A percentile compares a stretch with the other conserved stretches of the same genome.
Conservation (phyloP, 1,140 invertebrate species). For the Apis cerana region DNA sequence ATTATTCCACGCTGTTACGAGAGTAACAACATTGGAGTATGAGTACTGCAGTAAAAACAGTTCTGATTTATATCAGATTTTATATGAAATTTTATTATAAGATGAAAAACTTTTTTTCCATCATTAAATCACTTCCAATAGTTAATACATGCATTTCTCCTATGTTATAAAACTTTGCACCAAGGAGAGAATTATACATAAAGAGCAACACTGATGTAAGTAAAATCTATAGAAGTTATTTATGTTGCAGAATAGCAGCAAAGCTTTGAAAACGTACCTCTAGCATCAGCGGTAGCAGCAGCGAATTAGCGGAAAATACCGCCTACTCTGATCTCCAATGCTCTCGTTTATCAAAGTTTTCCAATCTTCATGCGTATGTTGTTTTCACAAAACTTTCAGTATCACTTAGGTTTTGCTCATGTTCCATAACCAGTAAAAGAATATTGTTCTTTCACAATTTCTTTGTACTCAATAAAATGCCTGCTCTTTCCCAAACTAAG, state of each 20-base stretch:
- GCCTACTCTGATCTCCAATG: conserved; percentile 74
- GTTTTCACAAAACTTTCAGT: conserved; percentile 70
- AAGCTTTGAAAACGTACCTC: conserved; percentile 80
- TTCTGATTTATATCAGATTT: conserved; percentile 22
- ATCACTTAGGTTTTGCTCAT: conserved; percentile 60
- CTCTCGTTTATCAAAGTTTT: conserved; percentile 75
- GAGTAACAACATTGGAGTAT: conserved; percentile 51
- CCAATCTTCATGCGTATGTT: conserved; percentile 75
- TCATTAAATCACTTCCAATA: conserved; percentile 24
- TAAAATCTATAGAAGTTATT: conserved; percentile 49
- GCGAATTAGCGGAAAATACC: conserved; percentile 76
- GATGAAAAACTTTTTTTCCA: not conserved
- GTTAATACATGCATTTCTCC: conserved; percentile 48
- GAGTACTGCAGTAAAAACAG: conserved; percentile 48
- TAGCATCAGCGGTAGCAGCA: conserved; percentile 77
- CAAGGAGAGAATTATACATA: conserved; percentile 43
- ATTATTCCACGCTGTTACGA: conserved; percentile 44
- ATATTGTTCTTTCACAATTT: conserved; percentile 26
- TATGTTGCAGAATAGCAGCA: conserved; percentile 73
- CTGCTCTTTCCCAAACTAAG: conserved; percentile 13
- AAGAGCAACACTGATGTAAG: conserved; percentile 46
- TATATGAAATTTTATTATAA: conserved; percentile 24
- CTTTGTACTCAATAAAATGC: conserved; percentile 26
- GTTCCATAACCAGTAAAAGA: conserved; percentile 63
- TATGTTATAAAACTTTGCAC: conserved; percentile 42